These are phyloP conservation scores for Callipepla squamata DNA, from an alignment of 2,113 vertebrate genomes.

Conservation along the genomic window DNA sequence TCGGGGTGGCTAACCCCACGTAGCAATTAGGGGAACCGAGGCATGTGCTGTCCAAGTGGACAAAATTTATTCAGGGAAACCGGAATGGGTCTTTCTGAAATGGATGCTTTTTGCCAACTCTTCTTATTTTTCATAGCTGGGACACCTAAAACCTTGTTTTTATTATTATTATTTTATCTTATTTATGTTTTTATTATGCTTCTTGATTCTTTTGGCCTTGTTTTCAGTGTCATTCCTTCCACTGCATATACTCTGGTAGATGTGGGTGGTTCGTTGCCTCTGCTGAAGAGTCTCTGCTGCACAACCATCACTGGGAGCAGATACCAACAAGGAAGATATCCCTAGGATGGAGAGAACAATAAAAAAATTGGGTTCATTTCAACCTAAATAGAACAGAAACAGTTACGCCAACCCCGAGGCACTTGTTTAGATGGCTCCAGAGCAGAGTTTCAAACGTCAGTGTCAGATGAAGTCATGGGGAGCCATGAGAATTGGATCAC, in stretches of 20 bases:
- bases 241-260: neutral
- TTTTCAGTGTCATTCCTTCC: neutral
- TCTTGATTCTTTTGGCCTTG: neutral
- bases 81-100: neutral
- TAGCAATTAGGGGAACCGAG: constrained; percentile 54
- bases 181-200: neutral
- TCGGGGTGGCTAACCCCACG: constrained; percentile 26
- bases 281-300: neutral
- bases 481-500: constrained; percentile 40
- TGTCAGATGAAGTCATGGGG: constrained; percentile 54
- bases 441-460: constrained; percentile 27
- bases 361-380: neutral
- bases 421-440: constrained; percentile 43
- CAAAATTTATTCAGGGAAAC: neutral
- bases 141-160: neutral
- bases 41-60: neutral
- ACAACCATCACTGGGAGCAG: fast-evolving
- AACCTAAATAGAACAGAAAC: constrained; percentile 46
- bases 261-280: neutral
- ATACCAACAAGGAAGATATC: neutral
- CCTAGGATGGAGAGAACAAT: neutral
- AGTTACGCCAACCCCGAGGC: constrained; percentile 52
- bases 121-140: neutral
- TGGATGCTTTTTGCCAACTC: neutral
- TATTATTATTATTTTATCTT: too few relatives aligned